Conservation (phyloP, 2,797 vertebrate genomes). For the Acanthurus leucopareius region DNA sequence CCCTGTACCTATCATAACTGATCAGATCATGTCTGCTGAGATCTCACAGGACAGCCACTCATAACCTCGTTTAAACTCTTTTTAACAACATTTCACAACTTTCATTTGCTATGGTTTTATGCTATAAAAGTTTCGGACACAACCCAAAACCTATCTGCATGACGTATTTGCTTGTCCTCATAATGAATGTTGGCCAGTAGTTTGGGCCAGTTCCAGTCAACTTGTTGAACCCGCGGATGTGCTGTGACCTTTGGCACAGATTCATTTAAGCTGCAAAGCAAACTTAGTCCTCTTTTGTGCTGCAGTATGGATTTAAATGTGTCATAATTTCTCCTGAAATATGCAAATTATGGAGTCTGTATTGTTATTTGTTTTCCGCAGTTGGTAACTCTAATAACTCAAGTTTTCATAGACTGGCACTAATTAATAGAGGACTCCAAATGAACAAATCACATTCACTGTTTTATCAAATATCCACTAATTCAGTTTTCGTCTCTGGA, state of each 20-base stretch:
- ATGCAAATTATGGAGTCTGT: neutral
- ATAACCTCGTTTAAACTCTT: neutral
- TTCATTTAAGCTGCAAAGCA: neutral
- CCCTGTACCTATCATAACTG: neutral
- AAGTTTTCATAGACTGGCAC: neutral
- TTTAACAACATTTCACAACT: neutral
- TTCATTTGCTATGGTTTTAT: neutral
- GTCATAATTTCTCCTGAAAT: neutral
- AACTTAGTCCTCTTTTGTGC: neutral
- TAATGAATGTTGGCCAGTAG: neutral
- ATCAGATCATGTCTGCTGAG: neutral
- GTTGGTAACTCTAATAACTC: neutral
- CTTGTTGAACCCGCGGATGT: neutral
- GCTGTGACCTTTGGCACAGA: neutral
- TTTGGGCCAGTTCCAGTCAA: neutral
- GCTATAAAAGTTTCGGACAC: no score
- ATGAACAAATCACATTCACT: neutral
- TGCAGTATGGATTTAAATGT: neutral
- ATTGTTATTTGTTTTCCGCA: neutral
- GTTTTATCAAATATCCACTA: neutral
- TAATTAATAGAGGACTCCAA: neutral
- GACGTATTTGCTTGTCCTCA: neutral
- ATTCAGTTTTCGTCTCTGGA: neutral
- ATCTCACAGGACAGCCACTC: neutral
- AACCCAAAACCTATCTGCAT: no score